Conservation (phyloP, 2,888 invertebrate species). For the Parapristionchus giblindavisi region DNA sequence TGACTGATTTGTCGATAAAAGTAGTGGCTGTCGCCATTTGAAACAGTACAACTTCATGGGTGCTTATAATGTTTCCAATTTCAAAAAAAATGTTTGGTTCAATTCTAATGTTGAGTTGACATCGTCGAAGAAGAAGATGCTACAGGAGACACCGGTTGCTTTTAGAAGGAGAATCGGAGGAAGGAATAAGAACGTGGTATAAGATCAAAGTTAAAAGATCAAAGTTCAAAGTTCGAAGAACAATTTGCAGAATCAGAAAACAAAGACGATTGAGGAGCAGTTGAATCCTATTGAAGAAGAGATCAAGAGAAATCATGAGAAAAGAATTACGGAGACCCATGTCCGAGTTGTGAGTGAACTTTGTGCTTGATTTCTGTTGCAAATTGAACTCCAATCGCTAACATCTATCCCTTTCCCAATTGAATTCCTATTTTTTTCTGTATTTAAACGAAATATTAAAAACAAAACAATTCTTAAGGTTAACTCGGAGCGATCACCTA, state of each 20-base stretch:
- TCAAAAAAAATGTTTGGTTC: too few species aligned
- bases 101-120: too few species aligned
- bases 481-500: slow-evolving; percentile 2
- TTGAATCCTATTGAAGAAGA: too few species aligned
- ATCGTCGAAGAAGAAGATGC: slow-evolving; percentile 30
- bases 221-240: too few species aligned
- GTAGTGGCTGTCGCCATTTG: too few species aligned
- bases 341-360: slow-evolving; percentile 22
- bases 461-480: not conserved
- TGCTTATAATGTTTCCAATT: not conserved
- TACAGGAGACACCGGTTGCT: not conserved
- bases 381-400: too few species aligned
- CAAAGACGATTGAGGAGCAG: too few species aligned
- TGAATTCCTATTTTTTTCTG: too few species aligned
- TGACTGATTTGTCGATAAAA: too few species aligned
- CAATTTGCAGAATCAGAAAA: too few species aligned
- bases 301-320: not conserved
- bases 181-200: slow-evolving; percentile 5
- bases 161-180: slow-evolving; percentile 30
- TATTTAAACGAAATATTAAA: not conserved
- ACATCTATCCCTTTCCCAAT: too few species aligned
- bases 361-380: not conserved
- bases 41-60: not conserved
- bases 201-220: not conserved
- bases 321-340: slow-evolving; percentile 30